These are phyloP conservation scores for Diaperis boleti DNA, from an alignment of 2,888 invertebrate species.

Conservation along the genomic window DNA sequence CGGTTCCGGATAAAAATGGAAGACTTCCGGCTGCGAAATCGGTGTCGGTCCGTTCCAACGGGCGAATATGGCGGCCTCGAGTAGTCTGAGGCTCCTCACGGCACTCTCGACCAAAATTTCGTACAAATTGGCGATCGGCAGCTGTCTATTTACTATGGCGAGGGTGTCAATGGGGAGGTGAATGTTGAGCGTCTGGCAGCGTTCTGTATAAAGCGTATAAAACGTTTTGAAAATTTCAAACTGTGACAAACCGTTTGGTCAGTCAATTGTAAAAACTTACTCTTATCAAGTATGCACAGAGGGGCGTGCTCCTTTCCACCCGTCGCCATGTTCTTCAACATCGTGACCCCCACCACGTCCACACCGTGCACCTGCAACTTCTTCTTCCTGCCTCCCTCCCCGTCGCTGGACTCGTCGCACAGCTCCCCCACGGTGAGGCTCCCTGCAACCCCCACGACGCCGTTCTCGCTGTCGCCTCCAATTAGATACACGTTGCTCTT, in stretches of 20 bases:
- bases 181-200: slow-evolving; percentile 69
- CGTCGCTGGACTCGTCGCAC: slow-evolving; percentile 54
- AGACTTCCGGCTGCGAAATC: slow-evolving; percentile 72
- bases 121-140: slow-evolving; percentile 75
- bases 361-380: slow-evolving; percentile 52
- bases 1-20: slow-evolving; percentile 80
- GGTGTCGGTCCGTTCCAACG: slow-evolving; percentile 57
- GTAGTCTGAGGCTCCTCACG: slow-evolving; percentile 76
- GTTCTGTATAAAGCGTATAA: slow-evolving; percentile 47
- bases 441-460: slow-evolving; percentile 68
- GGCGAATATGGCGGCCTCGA: slow-evolving; percentile 74
- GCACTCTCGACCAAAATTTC: slow-evolving; percentile 81
- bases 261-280: slow-evolving; percentile 65
- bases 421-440: slow-evolving; percentile 70
- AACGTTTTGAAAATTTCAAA: neutral
- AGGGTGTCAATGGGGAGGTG: slow-evolving; percentile 78
- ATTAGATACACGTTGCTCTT: slow-evolving; percentile 76
- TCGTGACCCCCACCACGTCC: slow-evolving; percentile 72
- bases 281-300: slow-evolving; percentile 74
- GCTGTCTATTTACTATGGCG: slow-evolving; percentile 76
- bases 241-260: neutral
- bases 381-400: slow-evolving; percentile 57
- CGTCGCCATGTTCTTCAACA: slow-evolving; percentile 74
- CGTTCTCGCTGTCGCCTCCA: slow-evolving; percentile 72
- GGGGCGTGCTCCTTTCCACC: slow-evolving; percentile 68